A percentile compares a stretch with the other conserved stretches of the same genome.
Conservation (phyloP, 2,888 invertebrate species). For the Heliconius sara region DNA sequence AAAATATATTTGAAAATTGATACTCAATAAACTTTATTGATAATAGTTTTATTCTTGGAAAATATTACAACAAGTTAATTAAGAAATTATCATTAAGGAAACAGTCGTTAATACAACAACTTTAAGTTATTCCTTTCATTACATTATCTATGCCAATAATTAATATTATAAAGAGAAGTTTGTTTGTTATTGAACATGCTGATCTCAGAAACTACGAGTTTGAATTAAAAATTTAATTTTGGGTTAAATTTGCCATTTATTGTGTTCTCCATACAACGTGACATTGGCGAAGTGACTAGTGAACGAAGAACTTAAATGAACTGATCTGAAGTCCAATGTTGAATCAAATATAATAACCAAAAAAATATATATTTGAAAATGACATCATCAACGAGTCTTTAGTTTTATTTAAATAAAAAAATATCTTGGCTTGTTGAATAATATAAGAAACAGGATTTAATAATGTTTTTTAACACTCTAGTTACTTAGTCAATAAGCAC, state of each 20-base stretch:
- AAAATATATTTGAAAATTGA: background rate
- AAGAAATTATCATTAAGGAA: background rate
- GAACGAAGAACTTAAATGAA: too few relatives aligned
- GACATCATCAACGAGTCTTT: background rate
- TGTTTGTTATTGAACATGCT: too few relatives aligned
- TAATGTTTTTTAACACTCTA: background rate
- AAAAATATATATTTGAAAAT: background rate
- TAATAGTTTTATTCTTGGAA: background rate
- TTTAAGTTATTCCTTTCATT: background rate
- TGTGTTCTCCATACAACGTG: too few relatives aligned
- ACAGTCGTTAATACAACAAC: background rate
- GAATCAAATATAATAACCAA: background rate
- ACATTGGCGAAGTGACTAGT: too few relatives aligned
- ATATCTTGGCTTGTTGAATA: background rate
- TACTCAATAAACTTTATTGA: background rate
- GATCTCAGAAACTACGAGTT: too few relatives aligned
- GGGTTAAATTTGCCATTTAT: too few relatives aligned
- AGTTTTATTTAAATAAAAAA: background rate
- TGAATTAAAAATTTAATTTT: too few relatives aligned
- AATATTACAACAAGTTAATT: background rate
- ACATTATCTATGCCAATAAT: background rate
- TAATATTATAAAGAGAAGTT: background rate
- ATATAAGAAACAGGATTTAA: constrained; percentile 1
- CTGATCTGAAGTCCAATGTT: too few relatives aligned
- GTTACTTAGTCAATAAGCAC: background rate